Percentiles rank a stretch among this genome's conserved stretches.
Conservation (phyloP, 1,140 invertebrate genomes). For the Drosophila prosaltans region DNA sequence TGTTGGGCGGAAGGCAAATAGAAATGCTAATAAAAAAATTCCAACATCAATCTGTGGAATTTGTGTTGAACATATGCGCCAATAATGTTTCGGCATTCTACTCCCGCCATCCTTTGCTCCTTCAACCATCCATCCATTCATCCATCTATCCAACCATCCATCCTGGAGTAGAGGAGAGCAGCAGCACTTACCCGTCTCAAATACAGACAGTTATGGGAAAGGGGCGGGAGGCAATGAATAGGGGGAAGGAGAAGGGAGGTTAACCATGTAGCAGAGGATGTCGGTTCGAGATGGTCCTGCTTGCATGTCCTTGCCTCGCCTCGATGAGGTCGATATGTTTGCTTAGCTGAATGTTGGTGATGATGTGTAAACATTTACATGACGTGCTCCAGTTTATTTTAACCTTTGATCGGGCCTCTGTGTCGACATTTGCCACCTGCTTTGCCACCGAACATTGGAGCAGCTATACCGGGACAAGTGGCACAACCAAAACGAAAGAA, state of each 20-base stretch:
- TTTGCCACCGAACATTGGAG: neutral
- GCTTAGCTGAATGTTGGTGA: slow-evolving; percentile 82
- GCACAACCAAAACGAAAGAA: neutral
- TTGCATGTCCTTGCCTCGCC: slow-evolving; percentile 43
- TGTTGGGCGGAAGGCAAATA: slow-evolving; percentile 52
- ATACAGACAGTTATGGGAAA: slow-evolving; percentile 9
- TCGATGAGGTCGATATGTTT: slow-evolving; percentile 81
- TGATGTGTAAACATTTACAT: slow-evolving; percentile 82
- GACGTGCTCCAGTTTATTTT: slow-evolving; percentile 82
- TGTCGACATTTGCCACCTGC: slow-evolving; percentile 46
- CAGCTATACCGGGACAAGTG: neutral
- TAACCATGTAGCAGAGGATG: neutral
- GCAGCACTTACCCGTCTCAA: slow-evolving; percentile 7
- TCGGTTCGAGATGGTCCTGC: slow-evolving; percentile 38
- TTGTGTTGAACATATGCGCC: slow-evolving; percentile 81
- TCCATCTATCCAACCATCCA: slow-evolving; percentile 7
- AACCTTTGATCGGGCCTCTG: slow-evolving; percentile 71
- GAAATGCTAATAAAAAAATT: slow-evolving; percentile 82
- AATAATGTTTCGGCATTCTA: slow-evolving; percentile 59
- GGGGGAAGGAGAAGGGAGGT: too few species aligned
- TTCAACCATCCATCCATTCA: neutral
- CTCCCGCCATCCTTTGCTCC: slow-evolving; percentile 8
- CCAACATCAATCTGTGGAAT: slow-evolving; percentile 82
- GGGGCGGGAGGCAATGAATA: neutral
- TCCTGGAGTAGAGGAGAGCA: neutral